These are phyloP conservation scores for Chloromyia formosa DNA, from an alignment of 2,888 invertebrate genomes.

Conservation along the genomic window DNA sequence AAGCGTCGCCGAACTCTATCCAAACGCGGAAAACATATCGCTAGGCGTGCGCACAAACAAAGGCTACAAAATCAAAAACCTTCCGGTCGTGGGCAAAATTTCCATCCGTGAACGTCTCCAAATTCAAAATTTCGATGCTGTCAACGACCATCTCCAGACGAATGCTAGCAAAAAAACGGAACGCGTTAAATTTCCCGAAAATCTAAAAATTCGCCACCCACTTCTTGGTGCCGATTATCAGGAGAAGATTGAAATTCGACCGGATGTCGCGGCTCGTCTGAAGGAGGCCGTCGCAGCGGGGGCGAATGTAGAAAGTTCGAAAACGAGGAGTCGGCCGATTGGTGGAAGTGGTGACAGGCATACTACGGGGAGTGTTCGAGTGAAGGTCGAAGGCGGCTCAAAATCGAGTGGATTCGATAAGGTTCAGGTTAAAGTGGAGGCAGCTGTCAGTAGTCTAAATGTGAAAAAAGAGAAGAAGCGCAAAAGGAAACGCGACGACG, in stretches of 20 bases:
- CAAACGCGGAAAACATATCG: conserved; percentile 47
- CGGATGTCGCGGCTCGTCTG: conserved; percentile 50
- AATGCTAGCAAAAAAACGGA: conserved; percentile 8
- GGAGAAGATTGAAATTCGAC: conserved; percentile 51
- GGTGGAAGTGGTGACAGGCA: neutral
- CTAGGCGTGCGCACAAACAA: conserved; percentile 53
- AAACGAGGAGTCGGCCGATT: neutral
- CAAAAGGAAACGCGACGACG: neutral
- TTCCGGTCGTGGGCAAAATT: conserved; percentile 54
- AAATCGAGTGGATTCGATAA: neutral
- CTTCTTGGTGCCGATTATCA: conserved; percentile 54
- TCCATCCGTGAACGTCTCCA: conserved; percentile 52
- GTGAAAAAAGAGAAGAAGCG: conserved; percentile 19
- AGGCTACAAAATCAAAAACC: conserved; percentile 51
- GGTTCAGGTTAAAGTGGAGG: neutral
- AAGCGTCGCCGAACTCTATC: conserved; percentile 53
- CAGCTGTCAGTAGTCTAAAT: too few species aligned
- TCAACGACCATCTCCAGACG: neutral
- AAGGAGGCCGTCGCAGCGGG: conserved; percentile 42
- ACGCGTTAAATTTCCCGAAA: conserved; percentile 52
- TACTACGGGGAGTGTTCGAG: neutral
- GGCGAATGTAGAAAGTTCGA: neutral
- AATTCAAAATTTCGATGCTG: conserved; percentile 47
- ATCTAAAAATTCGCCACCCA: conserved; percentile 55
- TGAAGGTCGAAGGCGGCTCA: neutral